Percentiles rank a stretch among this genome's conserved stretches.
Evolutionary conservation across 2,888 invertebrate genomes (phyloP).

Genomic region (Folsomia manolachei): DNA sequence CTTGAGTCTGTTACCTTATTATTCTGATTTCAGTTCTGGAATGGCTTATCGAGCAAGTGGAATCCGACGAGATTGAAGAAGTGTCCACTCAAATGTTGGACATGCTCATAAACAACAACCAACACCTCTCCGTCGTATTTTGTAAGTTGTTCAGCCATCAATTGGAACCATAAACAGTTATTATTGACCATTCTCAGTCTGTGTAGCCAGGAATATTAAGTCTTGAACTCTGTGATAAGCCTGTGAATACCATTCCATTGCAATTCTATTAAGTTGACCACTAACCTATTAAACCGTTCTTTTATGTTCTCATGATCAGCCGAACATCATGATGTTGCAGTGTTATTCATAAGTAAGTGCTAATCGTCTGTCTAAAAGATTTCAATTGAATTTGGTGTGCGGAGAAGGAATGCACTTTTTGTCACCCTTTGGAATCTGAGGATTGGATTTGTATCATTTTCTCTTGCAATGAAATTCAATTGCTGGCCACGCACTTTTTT

Average conservation of each 20-base stretch:
- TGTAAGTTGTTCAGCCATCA: constrained; percentile 73
- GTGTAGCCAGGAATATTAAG: neutral
- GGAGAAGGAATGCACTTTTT: constrained; percentile 1
- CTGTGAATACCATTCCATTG: neutral
- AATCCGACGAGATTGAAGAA: constrained; percentile 91
- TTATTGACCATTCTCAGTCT: neutral
- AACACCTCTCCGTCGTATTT: constrained; percentile 83
- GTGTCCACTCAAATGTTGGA: constrained; percentile 92
- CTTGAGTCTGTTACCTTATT: neutral
- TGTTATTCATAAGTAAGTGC: constrained; percentile 51
- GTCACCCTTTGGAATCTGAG: neutral
- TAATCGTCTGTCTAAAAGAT: constrained; percentile 51
- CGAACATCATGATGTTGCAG: constrained; percentile 54
- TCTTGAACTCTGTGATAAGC: neutral
- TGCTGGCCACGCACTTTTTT: neutral
- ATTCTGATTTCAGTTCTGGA: constrained; percentile 58
- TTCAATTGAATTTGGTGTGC: constrained; percentile 9
- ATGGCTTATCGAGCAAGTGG: constrained; percentile 82
- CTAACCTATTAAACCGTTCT: neutral
- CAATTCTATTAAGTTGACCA: neutral
- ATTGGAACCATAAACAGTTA: too few relatives aligned
- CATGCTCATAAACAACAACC: constrained; percentile 81
- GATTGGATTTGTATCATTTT: neutral
- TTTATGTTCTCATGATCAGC: constrained; percentile 32
- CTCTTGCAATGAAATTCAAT: neutral